These are phyloP conservation scores for Spheniscus humboldti DNA, from an alignment of 2,797 vertebrate genomes.

Conservation along the genomic window DNA sequence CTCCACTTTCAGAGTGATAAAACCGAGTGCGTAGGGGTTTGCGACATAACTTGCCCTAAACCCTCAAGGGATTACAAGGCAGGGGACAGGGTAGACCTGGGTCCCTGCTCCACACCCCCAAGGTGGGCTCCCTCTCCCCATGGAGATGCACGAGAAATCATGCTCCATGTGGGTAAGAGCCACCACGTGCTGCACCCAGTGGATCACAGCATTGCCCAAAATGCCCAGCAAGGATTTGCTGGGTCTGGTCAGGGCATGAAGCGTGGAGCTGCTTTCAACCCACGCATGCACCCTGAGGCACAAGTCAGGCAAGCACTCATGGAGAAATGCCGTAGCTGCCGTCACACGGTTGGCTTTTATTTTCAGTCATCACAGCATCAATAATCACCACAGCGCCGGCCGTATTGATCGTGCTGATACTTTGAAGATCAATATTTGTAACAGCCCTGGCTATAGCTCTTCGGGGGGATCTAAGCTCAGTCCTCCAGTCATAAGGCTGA, in stretches of 20 bases:
- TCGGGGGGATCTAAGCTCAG: neutral
- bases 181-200: rapidly evolving
- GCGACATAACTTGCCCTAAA: neutral
- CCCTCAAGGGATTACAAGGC: neutral
- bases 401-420: rapidly evolving
- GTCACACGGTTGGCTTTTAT: neutral
- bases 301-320: neutral
- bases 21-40: rapidly evolving
- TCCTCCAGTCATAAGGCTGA: neutral
- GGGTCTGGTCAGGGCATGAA: neutral
- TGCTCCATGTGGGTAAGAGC: rapidly evolving
- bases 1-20: constrained; percentile 2
- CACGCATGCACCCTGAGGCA: neutral
- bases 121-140: neutral
- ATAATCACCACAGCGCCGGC: neutral
- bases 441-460: neutral
- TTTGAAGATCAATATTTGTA: neutral
- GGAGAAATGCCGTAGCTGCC: neutral
- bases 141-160: neutral
- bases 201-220: neutral
- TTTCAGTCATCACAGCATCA: neutral
- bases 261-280: neutral
- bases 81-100: neutral
- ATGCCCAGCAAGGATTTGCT: neutral
- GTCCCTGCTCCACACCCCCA: neutral